phyloP scores from a whole-genome alignment of 2,113 vertebrate genomes.

The Pipra filicauda region DNA sequence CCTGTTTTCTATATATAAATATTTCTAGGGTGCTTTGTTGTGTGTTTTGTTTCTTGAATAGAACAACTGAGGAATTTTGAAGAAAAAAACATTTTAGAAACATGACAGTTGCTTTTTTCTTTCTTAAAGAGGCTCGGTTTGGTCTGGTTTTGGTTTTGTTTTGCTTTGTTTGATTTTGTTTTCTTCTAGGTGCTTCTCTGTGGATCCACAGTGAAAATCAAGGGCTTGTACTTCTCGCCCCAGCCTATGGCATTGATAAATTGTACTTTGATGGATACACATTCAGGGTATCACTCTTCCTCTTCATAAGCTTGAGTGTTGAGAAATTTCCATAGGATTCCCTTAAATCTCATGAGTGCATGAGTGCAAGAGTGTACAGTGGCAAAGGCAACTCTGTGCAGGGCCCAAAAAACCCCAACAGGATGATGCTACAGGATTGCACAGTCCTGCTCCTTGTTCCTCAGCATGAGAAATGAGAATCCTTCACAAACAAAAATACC shows the following conservation, averaged over 20 bases:
- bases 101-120: background rate
- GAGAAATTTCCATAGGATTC: background rate
- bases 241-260: slow-evolving; percentile 2
- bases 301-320: background rate
- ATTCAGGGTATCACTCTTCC: slow-evolving; percentile 27
- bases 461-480: background rate
- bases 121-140: background rate
- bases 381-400: background rate
- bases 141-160: background rate
- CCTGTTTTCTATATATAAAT: background rate
- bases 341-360: background rate
- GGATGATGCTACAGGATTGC: background rate
- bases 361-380: background rate
- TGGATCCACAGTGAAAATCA: background rate
- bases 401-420: background rate
- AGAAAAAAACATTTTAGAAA: background rate
- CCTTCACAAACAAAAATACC: background rate
- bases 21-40: background rate
- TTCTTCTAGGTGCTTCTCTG: slow-evolving; percentile 5
- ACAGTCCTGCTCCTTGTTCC: background rate
- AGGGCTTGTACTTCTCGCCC: background rate
- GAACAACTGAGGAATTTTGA: background rate
- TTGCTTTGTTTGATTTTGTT: background rate
- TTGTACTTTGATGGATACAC: slow-evolving; percentile 40
- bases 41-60: background rate